phyloP scores from a whole-genome alignment of 2,888 invertebrate species.

The Acanthacorydalis orientalis region DNA sequence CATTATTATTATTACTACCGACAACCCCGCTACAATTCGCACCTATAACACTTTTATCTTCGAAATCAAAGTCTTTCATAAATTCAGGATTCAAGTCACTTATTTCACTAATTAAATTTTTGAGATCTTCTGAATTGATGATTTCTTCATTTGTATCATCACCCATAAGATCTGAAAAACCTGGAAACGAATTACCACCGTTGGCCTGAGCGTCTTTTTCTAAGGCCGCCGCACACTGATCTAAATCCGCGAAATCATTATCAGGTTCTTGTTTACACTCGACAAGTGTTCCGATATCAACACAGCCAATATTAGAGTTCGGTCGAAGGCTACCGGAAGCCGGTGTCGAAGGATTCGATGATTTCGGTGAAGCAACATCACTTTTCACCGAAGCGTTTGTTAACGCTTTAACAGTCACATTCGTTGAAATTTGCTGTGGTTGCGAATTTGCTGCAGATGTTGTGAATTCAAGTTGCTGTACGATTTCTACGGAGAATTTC shows the following conservation, averaged over 20 bases:
- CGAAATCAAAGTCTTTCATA: slow-evolving; percentile 65
- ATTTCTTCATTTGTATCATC: slow-evolving; percentile 71
- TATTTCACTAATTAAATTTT: slow-evolving; percentile 76
- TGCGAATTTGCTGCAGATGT: slow-evolving; percentile 75
- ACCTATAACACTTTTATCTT: slow-evolving; percentile 30
- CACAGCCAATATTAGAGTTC: slow-evolving; percentile 22
- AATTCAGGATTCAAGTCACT: slow-evolving; percentile 67
- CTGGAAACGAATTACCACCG: slow-evolving; percentile 56
- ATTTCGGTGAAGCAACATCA: slow-evolving; percentile 35
- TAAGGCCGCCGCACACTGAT: slow-evolving; percentile 68
- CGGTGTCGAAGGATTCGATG: slow-evolving; percentile 29
- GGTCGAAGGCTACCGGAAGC: slow-evolving; percentile 21
- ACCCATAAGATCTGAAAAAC: slow-evolving; percentile 64
- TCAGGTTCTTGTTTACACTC: slow-evolving; percentile 62
- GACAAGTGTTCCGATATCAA: slow-evolving; percentile 45
- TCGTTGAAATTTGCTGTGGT: slow-evolving; percentile 79
- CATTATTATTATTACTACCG: slow-evolving; percentile 5
- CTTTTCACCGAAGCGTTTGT: slow-evolving; percentile 50
- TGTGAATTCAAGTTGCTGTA: slow-evolving; percentile 80
- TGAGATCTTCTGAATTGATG: slow-evolving; percentile 57
- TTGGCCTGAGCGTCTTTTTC: slow-evolving; percentile 66
- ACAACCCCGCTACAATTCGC: background rate
- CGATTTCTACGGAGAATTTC: slow-evolving; percentile 84
- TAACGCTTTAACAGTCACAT: slow-evolving; percentile 75
- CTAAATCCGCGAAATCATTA: slow-evolving; percentile 72